Conservation (phyloP, 2,888 invertebrate genomes). For the Drosophila paranaensis region DNA sequence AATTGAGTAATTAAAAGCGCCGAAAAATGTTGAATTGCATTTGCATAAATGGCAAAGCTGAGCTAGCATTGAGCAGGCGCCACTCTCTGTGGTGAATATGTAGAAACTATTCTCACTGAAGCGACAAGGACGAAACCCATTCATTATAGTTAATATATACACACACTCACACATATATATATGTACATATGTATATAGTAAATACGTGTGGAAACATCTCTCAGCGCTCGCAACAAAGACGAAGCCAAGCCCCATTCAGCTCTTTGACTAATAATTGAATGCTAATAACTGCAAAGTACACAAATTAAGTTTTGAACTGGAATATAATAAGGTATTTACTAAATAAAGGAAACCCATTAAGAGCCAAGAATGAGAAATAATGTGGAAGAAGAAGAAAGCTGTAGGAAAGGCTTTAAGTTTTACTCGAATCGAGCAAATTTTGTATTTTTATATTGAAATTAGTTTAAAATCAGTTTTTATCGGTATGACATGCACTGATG, state of each 20-base stretch:
- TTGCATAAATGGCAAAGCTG: constrained; percentile 9
- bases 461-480: too few species aligned
- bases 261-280: neutral
- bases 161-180: too few species aligned
- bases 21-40: constrained; percentile 66
- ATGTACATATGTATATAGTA: neutral
- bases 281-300: neutral
- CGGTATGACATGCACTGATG: too few species aligned
- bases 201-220: neutral
- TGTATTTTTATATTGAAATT: too few species aligned
- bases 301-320: neutral
- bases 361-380: neutral
- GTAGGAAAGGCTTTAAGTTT: neutral
- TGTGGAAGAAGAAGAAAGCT: too few species aligned
- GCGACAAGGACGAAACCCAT: neutral
- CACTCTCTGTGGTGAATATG: neutral
- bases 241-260: neutral
- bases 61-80: constrained; percentile 2
- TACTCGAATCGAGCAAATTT: too few species aligned
- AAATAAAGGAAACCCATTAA: neutral
- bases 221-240: neutral
- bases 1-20: constrained; percentile 72
- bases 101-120: neutral
- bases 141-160: neutral
- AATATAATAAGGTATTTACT: neutral